Percentiles rank a stretch among this genome's conserved stretches.
phyloP scores from a whole-genome alignment of 2,113 vertebrate genomes.

The Aldabrachelys gigantea region DNA sequence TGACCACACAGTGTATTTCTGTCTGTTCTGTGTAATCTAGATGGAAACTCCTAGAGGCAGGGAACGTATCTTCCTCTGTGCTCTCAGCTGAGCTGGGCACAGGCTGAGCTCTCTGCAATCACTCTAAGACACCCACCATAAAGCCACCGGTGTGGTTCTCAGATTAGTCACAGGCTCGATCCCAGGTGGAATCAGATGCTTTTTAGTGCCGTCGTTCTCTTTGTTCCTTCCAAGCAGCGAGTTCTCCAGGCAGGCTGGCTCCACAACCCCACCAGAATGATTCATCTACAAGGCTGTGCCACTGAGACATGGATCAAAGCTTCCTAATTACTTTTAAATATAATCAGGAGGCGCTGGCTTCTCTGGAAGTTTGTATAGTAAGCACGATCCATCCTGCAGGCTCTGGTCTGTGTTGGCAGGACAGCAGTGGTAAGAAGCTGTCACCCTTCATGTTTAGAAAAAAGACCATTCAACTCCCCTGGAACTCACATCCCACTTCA shows the following conservation, averaged over 20 bases:
- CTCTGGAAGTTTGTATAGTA: not conserved
- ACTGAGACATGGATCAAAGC: not conserved
- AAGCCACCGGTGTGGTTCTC: not conserved
- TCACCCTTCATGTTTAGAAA: not conserved
- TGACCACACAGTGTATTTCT: rapidly evolving
- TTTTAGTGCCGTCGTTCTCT: not conserved
- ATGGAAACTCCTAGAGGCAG: not conserved
- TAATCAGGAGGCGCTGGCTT: not conserved
- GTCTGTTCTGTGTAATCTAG: not conserved
- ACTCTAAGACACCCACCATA: not conserved
- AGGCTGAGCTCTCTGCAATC: not conserved
- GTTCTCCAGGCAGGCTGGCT: not conserved
- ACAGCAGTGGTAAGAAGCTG: not conserved
- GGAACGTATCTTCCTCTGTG: not conserved
- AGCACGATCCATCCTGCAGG: not conserved
- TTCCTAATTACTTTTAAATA: not conserved
- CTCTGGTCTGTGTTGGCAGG: not conserved
- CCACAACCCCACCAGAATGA: not conserved
- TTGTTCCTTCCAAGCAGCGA: rapidly evolving
- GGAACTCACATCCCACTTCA: not conserved
- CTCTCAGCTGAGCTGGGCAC: not conserved
- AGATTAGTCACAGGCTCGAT: rapidly evolving
- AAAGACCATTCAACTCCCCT: not conserved
- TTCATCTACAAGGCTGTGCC: not conserved
- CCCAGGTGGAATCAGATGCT: not conserved